Conservation (phyloP, 2,888 invertebrate genomes). For the Pristionchus entomophagus region DNA sequence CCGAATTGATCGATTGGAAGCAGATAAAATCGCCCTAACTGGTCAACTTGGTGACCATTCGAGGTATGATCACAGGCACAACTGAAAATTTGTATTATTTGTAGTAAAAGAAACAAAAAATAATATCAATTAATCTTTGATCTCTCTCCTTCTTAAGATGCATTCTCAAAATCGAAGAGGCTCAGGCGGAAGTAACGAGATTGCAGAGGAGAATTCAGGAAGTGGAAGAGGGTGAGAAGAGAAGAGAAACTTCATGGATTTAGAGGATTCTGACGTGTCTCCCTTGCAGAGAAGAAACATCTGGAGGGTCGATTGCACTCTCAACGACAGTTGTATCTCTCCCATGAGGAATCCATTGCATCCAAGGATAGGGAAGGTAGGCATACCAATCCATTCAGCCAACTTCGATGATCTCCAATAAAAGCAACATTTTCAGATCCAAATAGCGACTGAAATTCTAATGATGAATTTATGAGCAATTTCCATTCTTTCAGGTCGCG, state of each 20-base stretch:
- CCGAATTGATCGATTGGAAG: slow-evolving; percentile 46
- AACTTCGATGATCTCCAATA: background rate
- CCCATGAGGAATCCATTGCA: slow-evolving; percentile 60
- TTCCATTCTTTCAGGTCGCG: background rate
- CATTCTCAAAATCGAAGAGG: background rate
- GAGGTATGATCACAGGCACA: background rate
- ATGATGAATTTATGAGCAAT: too few species aligned
- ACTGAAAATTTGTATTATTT: background rate
- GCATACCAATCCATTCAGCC: background rate
- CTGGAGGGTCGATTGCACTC: slow-evolving; percentile 57
- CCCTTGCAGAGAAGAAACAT: slow-evolving; percentile 53
- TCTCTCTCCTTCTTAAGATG: slow-evolving; percentile 30
- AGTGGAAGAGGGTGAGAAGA: slow-evolving; percentile 40
- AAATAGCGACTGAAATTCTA: too few species aligned
- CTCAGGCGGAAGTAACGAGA: background rate
- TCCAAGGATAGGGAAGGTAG: slow-evolving; percentile 46
- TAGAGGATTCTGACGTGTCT: too few species aligned
- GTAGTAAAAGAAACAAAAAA: too few species aligned
- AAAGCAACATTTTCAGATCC: too few species aligned
- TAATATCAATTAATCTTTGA: too few species aligned
- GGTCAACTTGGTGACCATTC: slow-evolving; percentile 39
- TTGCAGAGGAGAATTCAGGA: slow-evolving; percentile 42
- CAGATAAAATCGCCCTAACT: slow-evolving; percentile 33
- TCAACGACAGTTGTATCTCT: slow-evolving; percentile 63
- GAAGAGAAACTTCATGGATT: background rate